Evolutionary conservation across 2,888 invertebrate species (phyloP).

Genomic region (Drosophila niveifrons): DNA sequence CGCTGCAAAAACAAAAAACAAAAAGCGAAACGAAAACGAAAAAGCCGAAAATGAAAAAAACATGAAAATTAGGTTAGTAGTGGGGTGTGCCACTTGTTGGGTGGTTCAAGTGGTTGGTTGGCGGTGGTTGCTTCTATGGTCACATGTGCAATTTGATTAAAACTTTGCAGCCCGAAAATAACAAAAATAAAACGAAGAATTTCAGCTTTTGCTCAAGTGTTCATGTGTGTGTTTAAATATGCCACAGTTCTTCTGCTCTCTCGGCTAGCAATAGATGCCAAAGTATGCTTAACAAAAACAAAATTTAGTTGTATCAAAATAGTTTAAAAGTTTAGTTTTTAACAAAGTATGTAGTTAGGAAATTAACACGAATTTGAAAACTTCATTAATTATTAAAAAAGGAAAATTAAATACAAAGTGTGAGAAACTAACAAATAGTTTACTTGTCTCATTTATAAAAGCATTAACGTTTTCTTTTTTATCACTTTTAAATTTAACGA

Average conservation of each 20-base stretch:
- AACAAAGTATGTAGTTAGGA: no score
- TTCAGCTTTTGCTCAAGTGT: background rate
- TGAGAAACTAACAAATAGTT: background rate
- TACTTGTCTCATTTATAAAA: background rate
- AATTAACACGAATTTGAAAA: background rate
- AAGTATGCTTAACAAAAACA: background rate
- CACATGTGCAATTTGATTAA: conserved; percentile 67
- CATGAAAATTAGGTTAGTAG: conserved; percentile 51
- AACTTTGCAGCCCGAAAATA: conserved; percentile 22
- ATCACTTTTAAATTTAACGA: conserved; percentile 1
- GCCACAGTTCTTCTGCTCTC: background rate
- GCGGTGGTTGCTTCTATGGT: conserved; percentile 29
- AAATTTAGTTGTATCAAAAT: background rate
- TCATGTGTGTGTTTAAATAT: background rate
- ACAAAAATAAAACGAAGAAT: background rate
- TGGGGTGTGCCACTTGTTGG: conserved; percentile 14
- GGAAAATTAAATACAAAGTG: background rate
- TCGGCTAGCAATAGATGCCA: background rate
- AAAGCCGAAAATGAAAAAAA: conserved; percentile 10
- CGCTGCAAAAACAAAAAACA: conserved; percentile 57
- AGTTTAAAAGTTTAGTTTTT: background rate
- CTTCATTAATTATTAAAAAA: background rate
- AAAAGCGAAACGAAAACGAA: conserved; percentile 15
- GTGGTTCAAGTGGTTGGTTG: conserved; percentile 6
- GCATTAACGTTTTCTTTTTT: background rate